phyloP scores from a whole-genome alignment of 2,113 vertebrate species.

The Fregetta grallaria region DNA sequence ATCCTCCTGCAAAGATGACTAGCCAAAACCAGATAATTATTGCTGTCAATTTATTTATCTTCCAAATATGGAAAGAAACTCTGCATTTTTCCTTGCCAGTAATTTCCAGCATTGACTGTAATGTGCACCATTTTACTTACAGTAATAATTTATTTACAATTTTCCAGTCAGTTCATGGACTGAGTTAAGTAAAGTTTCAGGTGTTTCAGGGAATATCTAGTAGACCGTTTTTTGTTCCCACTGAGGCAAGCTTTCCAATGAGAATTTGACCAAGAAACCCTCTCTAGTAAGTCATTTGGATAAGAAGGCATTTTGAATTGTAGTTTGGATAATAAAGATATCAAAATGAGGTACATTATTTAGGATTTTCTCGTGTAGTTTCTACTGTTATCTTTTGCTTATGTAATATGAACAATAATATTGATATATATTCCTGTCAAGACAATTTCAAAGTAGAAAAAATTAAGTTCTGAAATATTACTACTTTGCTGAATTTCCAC shows the following conservation, averaged over 20 bases:
- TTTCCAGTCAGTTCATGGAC: neutral
- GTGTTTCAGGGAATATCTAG: neutral
- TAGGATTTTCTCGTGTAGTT: neutral
- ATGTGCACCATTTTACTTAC: neutral
- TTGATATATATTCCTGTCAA: neutral
- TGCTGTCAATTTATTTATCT: neutral
- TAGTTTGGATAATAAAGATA: neutral
- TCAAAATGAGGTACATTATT: neutral
- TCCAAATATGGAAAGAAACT: neutral
- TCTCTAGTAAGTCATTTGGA: neutral
- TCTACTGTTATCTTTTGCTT: slow-evolving; percentile 3
- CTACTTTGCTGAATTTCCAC: neutral
- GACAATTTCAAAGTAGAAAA: neutral
- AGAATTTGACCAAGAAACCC: neutral
- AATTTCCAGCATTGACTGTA: neutral
- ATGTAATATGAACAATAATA: neutral
- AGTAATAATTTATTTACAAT: neutral
- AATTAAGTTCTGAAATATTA: neutral
- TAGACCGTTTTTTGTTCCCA: neutral
- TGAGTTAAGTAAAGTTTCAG: neutral
- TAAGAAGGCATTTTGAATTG: neutral
- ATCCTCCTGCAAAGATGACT: neutral
- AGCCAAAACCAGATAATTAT: neutral
- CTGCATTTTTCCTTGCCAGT: neutral
- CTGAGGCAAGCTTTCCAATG: neutral